phyloP scores from a whole-genome alignment of 2,888 invertebrate species.

The Tipula lateralis region DNA sequence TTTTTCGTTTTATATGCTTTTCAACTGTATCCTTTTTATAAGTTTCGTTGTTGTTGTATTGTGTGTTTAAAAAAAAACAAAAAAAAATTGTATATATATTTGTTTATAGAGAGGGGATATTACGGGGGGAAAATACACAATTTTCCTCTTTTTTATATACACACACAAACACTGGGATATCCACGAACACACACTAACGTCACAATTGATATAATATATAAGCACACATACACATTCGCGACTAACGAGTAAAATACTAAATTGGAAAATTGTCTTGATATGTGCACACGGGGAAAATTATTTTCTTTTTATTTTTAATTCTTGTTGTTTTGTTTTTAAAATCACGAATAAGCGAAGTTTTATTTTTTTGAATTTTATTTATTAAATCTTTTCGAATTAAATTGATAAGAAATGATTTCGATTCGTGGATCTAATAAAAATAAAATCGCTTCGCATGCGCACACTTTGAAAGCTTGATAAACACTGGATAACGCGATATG shows the following conservation, averaged over 20 bases:
- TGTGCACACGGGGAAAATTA: background rate
- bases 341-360: background rate
- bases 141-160: background rate
- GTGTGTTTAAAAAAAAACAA: background rate
- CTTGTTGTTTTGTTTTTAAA: too few species aligned
- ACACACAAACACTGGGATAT: background rate
- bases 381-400: background rate
- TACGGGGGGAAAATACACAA: background rate
- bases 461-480: conserved; percentile 30
- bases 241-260: background rate
- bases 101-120: background rate
- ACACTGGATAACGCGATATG: conserved; percentile 30
- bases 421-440: background rate
- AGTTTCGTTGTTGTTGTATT: background rate
- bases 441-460: conserved; percentile 30
- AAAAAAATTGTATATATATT: background rate
- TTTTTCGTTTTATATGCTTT: background rate
- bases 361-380: background rate
- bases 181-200: background rate
- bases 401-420: background rate
- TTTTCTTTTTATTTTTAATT: background rate
- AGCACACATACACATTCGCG: background rate
- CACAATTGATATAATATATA: background rate
- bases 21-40: background rate
- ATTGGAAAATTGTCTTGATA: conserved; percentile 11